Percentiles rank a stretch among this genome's conserved stretches.
These are phyloP conservation scores for Eupithecia tripunctaria DNA, from an alignment of 2,888 invertebrate genomes.

Conservation along the genomic window DNA sequence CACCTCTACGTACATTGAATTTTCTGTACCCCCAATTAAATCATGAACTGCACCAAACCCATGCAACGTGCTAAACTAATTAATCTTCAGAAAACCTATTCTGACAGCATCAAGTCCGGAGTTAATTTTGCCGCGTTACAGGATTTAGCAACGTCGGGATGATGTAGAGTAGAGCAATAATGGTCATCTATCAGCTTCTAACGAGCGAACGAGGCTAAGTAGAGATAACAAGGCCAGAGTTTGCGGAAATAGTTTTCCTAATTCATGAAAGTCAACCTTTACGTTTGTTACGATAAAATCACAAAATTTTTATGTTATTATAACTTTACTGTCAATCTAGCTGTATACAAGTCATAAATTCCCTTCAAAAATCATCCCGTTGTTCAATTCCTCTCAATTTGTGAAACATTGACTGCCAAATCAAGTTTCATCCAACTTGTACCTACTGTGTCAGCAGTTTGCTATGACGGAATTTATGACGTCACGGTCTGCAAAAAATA, in stretches of 20 bases:
- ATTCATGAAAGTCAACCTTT: neutral
- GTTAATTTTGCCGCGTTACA: slow-evolving; percentile 5
- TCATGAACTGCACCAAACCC: neutral
- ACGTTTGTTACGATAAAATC: too few relatives aligned
- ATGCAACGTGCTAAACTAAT: neutral
- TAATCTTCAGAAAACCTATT: neutral
- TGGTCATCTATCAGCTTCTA: slow-evolving; percentile 7
- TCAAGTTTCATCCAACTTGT: neutral
- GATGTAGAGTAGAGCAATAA: slow-evolving; percentile 4
- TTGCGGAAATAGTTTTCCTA: neutral
- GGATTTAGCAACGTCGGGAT: slow-evolving; percentile 11
- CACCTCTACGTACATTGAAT: neutral
- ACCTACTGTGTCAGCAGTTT: slow-evolving; percentile 1
- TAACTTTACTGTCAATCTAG: neutral
- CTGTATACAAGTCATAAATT: neutral
- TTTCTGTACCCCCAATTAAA: neutral
- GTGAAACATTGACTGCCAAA: neutral
- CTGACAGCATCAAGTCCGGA: slow-evolving; percentile 6
- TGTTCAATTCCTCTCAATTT: neutral
- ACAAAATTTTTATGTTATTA: too few relatives aligned
- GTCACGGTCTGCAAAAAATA: slow-evolving; percentile 9
- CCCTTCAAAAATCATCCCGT: neutral
- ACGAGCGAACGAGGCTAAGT: neutral
- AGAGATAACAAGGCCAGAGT: neutral
- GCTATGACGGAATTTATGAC: slow-evolving; percentile 11